Evolutionary conservation across 2,888 invertebrate genomes (phyloP).

Genomic region (Ormyrus labotus): DNA sequence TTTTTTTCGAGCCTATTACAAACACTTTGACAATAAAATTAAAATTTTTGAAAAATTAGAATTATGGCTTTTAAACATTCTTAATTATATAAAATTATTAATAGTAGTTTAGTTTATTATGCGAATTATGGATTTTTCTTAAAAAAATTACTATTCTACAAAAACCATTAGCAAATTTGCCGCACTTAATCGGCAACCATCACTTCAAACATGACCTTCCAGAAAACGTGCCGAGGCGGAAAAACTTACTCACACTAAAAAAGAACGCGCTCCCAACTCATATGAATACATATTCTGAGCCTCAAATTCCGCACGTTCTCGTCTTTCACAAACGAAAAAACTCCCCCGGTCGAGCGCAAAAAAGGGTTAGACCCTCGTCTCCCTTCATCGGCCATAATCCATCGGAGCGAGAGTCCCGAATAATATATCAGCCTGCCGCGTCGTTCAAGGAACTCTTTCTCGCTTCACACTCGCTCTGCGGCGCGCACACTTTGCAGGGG

Average conservation of each 20-base stretch:
- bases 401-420: background rate
- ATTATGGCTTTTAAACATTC: too few relatives aligned
- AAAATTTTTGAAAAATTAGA: too few relatives aligned
- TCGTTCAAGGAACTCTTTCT: slow-evolving; percentile 17
- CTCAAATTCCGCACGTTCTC: too few relatives aligned
- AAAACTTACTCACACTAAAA: too few relatives aligned
- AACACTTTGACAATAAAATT: too few relatives aligned
- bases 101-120: too few relatives aligned
- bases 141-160: background rate
- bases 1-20: background rate
- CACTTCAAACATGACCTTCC: background rate
- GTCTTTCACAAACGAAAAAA: background rate
- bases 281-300: too few relatives aligned
- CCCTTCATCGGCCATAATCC: slow-evolving; percentile 12
- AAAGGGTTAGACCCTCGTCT: slow-evolving; percentile 9
- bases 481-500: too few relatives aligned
- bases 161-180: background rate
- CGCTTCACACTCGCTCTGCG: slow-evolving; percentile 16
- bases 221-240: background rate
- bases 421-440: background rate
- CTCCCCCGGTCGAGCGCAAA: background rate
- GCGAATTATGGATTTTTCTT: too few relatives aligned
- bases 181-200: background rate
- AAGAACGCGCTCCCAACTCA: too few relatives aligned
- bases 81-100: too few relatives aligned